Evolutionary conservation across 2,888 invertebrate genomes (phyloP).

Genomic region (Cataglyphis altisquamis): DNA sequence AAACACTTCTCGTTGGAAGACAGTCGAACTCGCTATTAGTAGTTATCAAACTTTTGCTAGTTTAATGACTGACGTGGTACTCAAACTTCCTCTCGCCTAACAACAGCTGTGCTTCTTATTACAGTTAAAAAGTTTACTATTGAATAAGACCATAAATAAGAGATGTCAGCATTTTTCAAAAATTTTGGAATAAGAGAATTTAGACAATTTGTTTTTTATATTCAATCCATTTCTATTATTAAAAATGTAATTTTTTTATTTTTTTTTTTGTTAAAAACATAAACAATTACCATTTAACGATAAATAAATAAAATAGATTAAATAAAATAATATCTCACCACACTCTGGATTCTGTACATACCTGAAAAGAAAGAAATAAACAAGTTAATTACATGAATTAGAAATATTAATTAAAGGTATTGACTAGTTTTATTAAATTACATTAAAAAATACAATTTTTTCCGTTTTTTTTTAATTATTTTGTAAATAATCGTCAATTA

Average conservation of each 20-base stretch:
- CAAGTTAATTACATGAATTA: background rate
- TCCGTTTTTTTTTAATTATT: background rate
- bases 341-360: constrained; percentile 2
- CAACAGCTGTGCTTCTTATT: background rate
- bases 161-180: background rate
- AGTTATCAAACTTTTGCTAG: constrained; percentile 27
- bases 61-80: background rate
- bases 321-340: constrained; percentile 22
- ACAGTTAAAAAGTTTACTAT: background rate
- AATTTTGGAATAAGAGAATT: background rate
- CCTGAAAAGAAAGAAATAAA: constrained; percentile 17
- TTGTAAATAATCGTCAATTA: background rate
- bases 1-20: constrained; percentile 36
- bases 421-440: background rate
- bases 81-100: background rate
- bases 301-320: background rate
- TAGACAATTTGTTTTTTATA: background rate
- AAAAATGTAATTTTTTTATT: background rate
- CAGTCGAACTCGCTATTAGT: background rate
- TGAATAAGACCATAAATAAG: background rate
- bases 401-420: background rate
- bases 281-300: background rate
- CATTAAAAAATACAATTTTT: background rate
- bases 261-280: background rate
- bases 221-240: background rate